Conservation (phyloP, 2,113 vertebrate genomes). For the Nycticebus coucang region DNA sequence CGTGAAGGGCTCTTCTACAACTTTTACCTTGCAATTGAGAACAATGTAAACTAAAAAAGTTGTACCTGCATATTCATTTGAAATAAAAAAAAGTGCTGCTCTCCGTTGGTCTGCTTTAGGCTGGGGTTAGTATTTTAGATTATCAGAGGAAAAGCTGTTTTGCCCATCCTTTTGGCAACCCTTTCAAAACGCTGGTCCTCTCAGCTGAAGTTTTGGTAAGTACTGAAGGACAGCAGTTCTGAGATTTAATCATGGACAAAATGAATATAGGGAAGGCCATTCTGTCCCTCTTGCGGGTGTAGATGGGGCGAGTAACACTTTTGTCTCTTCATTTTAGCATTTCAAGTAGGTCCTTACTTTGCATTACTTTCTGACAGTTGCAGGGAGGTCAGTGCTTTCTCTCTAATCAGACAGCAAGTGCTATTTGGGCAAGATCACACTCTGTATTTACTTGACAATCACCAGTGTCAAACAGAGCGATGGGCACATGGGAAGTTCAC, state of each 20-base stretch:
- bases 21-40: no score
- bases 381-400: neutral
- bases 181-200: neutral
- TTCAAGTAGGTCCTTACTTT: neutral
- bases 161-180: neutral
- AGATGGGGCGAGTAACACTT: neutral
- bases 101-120: neutral
- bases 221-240: neutral
- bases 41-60: no score
- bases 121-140: neutral
- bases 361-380: neutral
- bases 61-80: no score
- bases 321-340: neutral
- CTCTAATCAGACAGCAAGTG: neutral
- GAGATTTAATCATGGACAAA: neutral
- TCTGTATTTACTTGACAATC: neutral
- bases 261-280: neutral
- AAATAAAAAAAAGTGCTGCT: neutral
- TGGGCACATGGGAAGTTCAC: neutral
- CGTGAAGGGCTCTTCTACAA: no score
- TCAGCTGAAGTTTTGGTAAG: neutral
- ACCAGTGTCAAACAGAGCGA: neutral
- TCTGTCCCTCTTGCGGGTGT: rapidly evolving
- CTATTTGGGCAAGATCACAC: neutral
- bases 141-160: neutral